A percentile compares a stretch with the other conserved stretches of the same genome.
Evolutionary conservation across 2,113 vertebrate species (phyloP).

Genomic region (Asarcornis scutulata): DNA sequence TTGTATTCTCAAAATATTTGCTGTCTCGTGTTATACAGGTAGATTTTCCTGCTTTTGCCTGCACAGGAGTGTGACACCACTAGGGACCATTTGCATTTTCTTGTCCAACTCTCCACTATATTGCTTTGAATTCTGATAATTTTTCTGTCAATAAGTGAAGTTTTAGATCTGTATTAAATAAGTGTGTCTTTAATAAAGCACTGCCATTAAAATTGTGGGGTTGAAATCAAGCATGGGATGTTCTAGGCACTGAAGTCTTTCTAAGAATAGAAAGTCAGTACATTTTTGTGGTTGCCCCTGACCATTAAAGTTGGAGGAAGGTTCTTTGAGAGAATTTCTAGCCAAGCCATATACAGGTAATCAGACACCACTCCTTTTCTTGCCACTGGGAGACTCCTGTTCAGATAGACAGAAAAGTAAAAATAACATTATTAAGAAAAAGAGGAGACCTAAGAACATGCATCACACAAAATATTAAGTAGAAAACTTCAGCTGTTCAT

Average conservation of each 20-base stretch:
- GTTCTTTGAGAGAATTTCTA: conserved; percentile 92
- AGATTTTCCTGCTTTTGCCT: not conserved
- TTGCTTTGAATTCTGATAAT: not conserved
- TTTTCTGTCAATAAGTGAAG: not conserved
- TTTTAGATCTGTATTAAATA: not conserved
- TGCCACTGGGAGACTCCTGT: conserved; percentile 95
- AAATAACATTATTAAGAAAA: not conserved
- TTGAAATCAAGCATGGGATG: not conserved
- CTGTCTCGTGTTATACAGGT: not conserved
- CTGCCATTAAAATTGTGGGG: not conserved
- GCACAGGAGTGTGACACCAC: not conserved
- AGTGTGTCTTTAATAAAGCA: not conserved
- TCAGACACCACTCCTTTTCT: conserved; percentile 93
- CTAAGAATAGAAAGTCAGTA: conserved; percentile 97
- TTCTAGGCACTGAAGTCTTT: not conserved
- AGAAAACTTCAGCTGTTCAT: not conserved
- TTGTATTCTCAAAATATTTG: not conserved
- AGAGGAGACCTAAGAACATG: not conserved
- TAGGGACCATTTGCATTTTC: not conserved
- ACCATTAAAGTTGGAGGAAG: conserved; percentile 93
- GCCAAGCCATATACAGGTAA: conserved; percentile 95
- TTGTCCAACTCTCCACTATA: not conserved
- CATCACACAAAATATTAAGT: not conserved
- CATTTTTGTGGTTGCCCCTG: conserved; percentile 97
- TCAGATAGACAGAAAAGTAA: conserved; percentile 15